phyloP scores from a whole-genome alignment of 2,888 invertebrate species.

The Tachina grossa region DNA sequence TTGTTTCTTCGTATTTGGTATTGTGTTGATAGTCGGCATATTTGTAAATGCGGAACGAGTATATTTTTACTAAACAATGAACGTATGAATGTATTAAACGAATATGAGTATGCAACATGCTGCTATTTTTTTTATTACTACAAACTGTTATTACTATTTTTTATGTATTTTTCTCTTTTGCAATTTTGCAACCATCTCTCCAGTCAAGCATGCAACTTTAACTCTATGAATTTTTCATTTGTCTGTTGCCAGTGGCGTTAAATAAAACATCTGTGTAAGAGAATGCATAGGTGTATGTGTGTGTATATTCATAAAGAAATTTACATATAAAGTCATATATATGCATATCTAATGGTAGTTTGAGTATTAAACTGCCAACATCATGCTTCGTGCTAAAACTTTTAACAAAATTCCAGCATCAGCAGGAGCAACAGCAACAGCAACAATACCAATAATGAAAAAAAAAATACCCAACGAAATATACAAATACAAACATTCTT shows the following conservation, averaged over 20 bases:
- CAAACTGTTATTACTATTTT: slow-evolving; percentile 14
- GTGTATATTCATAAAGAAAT: slow-evolving; percentile 13
- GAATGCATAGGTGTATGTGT: background rate
- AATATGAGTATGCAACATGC: slow-evolving; percentile 34
- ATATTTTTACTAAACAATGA: slow-evolving; percentile 47
- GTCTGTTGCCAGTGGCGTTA: slow-evolving; percentile 78
- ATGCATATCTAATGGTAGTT: slow-evolving; percentile 55
- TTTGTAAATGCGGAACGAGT: slow-evolving; percentile 56
- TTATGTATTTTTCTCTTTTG: background rate
- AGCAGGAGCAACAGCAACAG: slow-evolving; percentile 14
- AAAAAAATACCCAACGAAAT: background rate
- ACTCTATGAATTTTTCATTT: slow-evolving; percentile 71
- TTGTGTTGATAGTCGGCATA: slow-evolving; percentile 68
- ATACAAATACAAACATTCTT: slow-evolving; percentile 16
- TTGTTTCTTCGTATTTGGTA: slow-evolving; percentile 37
- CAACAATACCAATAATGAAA: slow-evolving; percentile 34
- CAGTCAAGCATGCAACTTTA: slow-evolving; percentile 72
- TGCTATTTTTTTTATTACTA: slow-evolving; percentile 45
- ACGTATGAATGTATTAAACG: slow-evolving; percentile 10
- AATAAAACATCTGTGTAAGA: slow-evolving; percentile 72
- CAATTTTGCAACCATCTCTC: slow-evolving; percentile 57
- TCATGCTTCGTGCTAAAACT: slow-evolving; percentile 43
- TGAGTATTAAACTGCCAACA: slow-evolving; percentile 58
- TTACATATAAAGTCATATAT: slow-evolving; percentile 43
- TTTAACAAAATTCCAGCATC: slow-evolving; percentile 39